Evolutionary conservation across 1,140 invertebrate genomes (phyloP).

Genomic region (Orius insidiosus): DNA sequence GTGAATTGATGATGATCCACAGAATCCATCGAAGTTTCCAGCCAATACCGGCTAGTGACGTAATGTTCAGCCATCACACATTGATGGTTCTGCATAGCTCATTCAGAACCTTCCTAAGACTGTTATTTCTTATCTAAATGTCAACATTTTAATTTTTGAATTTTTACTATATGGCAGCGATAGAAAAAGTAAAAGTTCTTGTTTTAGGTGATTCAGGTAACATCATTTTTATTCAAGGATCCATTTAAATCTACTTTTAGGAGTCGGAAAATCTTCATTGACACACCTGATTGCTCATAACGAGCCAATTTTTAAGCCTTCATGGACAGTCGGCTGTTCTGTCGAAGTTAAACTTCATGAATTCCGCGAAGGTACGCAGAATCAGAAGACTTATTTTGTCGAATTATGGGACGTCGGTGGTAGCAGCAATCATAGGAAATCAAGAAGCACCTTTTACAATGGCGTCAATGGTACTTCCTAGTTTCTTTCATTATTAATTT

Average conservation of each 20-base stretch:
- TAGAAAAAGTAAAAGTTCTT: constrained; percentile 78
- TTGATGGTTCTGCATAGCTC: too few relatives aligned
- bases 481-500: constrained; percentile 15
- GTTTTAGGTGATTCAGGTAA: constrained; percentile 87
- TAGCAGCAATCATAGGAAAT: constrained; percentile 77
- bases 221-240: neutral
- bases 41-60: too few relatives aligned
- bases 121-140: too few relatives aligned
- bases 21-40: too few relatives aligned
- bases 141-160: too few relatives aligned
- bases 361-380: constrained; percentile 83
- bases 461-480: constrained; percentile 64
- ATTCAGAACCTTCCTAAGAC: too few relatives aligned
- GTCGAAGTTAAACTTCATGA: constrained; percentile 92
- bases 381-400: constrained; percentile 80
- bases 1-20: too few relatives aligned
- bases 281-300: constrained; percentile 81
- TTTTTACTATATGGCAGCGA: constrained; percentile 48
- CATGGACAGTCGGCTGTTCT: constrained; percentile 89
- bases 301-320: constrained; percentile 62
- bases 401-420: constrained; percentile 95
- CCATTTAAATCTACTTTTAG: constrained; percentile 27
- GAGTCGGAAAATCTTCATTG: constrained; percentile 88
- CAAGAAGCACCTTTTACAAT: constrained; percentile 81
- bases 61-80: too few relatives aligned